Evolutionary conservation across 2,888 invertebrate species (phyloP).

Genomic region (Escarpia spicata): DNA sequence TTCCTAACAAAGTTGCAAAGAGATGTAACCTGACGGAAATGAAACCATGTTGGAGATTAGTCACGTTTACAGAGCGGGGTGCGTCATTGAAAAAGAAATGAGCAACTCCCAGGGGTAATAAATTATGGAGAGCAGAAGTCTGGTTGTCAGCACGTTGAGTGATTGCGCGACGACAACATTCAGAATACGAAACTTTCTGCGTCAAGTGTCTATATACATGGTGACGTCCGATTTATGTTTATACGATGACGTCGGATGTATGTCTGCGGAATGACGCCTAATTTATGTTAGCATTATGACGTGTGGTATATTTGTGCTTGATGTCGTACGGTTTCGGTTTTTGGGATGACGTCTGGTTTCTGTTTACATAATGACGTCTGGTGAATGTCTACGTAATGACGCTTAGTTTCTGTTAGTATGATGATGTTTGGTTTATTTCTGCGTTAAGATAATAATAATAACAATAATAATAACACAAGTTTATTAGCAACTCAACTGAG

Average conservation of each 20-base stretch:
- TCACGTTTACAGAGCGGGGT: background rate
- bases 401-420: no score
- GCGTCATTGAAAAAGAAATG: background rate
- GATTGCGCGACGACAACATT: background rate
- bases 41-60: background rate
- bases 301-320: no score
- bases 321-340: no score
- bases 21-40: background rate
- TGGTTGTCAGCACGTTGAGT: background rate
- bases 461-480: no score
- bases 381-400: no score
- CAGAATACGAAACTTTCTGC: background rate
- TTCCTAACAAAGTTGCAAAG: conserved; percentile 5
- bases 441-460: no score
- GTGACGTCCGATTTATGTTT: background rate
- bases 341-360: no score
- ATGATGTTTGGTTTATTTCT: no score
- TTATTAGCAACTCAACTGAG: no score
- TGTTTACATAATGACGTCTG: no score
- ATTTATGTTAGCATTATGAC: background rate
- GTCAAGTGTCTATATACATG: background rate
- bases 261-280: background rate
- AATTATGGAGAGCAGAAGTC: background rate
- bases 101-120: background rate
- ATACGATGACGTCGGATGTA: no score